These are phyloP conservation scores for Drosophila suboccidentalis DNA, from an alignment of 2,888 invertebrate species.

Conservation along the genomic window DNA sequence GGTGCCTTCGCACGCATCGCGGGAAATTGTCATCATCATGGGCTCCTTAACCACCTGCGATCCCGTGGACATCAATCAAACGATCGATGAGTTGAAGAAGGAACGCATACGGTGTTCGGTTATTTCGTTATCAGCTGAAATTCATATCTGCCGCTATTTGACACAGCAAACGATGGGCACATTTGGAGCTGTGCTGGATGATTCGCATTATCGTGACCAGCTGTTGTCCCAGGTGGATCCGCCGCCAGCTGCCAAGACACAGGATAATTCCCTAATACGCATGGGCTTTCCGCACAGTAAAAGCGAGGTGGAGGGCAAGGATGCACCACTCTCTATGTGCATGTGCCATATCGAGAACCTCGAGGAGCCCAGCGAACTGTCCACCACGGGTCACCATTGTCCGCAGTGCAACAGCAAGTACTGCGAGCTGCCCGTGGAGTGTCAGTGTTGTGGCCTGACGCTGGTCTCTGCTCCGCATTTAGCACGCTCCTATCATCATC, in stretches of 20 bases:
- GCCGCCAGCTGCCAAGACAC: constrained; percentile 90
- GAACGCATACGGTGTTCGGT: constrained; percentile 96
- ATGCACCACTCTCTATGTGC: constrained; percentile 93
- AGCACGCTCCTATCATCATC: constrained; percentile 98
- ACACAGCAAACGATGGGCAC: constrained; percentile 94
- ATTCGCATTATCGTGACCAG: constrained; percentile 90
- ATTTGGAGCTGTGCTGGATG: constrained; percentile 95
- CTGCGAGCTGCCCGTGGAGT: constrained; percentile 99
- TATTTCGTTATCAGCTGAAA: constrained; percentile 97
- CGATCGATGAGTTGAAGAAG: constrained; percentile 91
- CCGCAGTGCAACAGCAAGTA: constrained; percentile 99
- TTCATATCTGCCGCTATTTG: constrained; percentile 94
- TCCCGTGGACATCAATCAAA: constrained; percentile 95
- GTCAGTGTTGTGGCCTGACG: constrained; percentile 97
- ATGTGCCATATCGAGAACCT: constrained; percentile 95
- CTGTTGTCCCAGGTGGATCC: constrained; percentile 89
- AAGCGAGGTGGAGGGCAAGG: constrained; percentile 87
- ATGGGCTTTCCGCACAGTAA: constrained; percentile 97
- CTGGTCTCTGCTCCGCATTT: constrained; percentile 99
- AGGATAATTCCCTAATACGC: constrained; percentile 94
- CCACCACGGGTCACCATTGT: constrained; percentile 93
- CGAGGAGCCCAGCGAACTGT: constrained; percentile 89
- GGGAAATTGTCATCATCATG: constrained; percentile 96
- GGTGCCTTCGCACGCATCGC: constrained; percentile 97
- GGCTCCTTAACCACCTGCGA: constrained; percentile 98